Evolutionary conservation across 2,888 invertebrate species (phyloP).

Genomic region (Corythucha ciliata): DNA sequence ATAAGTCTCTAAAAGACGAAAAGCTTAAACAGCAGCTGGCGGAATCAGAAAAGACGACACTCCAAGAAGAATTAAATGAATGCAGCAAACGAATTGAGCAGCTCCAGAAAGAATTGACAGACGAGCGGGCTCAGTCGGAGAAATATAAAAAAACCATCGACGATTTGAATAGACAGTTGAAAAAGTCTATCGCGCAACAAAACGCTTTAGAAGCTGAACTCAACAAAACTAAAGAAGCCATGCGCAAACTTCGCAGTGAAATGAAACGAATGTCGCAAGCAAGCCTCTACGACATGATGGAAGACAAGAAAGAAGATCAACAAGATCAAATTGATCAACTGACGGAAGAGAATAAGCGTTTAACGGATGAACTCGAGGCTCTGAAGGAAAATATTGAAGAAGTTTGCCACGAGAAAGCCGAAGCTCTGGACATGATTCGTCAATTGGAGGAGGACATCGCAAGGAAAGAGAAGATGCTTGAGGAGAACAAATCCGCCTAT

Average conservation of each 20-base stretch:
- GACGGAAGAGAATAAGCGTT: slow-evolving; percentile 13
- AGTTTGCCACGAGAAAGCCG: too few relatives aligned
- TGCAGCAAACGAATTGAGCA: slow-evolving; percentile 9
- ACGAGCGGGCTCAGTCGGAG: too few relatives aligned
- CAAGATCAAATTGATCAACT: neutral
- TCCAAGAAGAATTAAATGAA: slow-evolving; percentile 15
- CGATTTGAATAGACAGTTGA: slow-evolving; percentile 20
- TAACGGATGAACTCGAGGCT: slow-evolving; percentile 7
- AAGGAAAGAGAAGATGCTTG: slow-evolving; percentile 7
- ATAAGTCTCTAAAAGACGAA: neutral
- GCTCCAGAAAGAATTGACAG: neutral
- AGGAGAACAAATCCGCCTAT: slow-evolving; percentile 7
- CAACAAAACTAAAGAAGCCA: slow-evolving; percentile 12
- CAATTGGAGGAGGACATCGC: slow-evolving; percentile 6
- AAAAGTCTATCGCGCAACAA: slow-evolving; percentile 12
- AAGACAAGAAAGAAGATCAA: neutral
- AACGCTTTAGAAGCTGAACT: slow-evolving; percentile 19
- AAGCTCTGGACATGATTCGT: too few relatives aligned
- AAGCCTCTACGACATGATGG: too few relatives aligned
- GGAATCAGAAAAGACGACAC: slow-evolving; percentile 4
- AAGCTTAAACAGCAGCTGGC: slow-evolving; percentile 4
- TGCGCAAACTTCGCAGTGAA: slow-evolving; percentile 4
- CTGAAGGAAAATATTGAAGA: slow-evolving; percentile 10
- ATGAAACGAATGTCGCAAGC: neutral
- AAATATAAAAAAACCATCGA: slow-evolving; percentile 6